Conservation (phyloP, 2,797 vertebrate species). For the Craterocephalus amniculus region DNA sequence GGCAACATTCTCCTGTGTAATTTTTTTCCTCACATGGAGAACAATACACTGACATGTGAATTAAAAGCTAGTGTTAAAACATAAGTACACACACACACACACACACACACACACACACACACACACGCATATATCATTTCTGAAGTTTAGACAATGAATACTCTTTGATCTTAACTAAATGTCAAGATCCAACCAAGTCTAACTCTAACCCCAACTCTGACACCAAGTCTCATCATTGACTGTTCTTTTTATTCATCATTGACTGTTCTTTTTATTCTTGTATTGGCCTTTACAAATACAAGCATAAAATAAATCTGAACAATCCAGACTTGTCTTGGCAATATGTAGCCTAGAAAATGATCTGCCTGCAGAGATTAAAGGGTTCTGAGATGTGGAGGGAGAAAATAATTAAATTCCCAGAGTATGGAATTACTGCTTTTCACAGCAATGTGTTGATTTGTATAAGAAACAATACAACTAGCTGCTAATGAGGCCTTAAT, state of each 20-base stretch:
- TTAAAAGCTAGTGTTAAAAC: neutral
- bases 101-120: too few species aligned
- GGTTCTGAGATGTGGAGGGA: too few species aligned
- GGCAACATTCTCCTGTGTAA: too few species aligned
- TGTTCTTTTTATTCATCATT: neutral
- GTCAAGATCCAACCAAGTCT: too few species aligned
- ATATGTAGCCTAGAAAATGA: neutral
- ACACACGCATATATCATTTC: too few species aligned
- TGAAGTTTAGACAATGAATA: neutral
- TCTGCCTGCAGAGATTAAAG: neutral
- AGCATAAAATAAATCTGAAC: neutral
- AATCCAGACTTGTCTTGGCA: neutral
- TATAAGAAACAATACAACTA: neutral
- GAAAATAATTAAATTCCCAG: too few species aligned
- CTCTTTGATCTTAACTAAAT: neutral
- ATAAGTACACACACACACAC: neutral
- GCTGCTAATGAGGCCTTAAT: too few species aligned
- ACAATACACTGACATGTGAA: neutral
- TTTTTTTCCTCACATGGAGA: neutral
- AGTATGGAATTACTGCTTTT: too few species aligned
- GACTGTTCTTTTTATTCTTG: neutral
- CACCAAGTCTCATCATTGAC: neutral
- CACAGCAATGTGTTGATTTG: too few species aligned
- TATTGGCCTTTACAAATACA: neutral
- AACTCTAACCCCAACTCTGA: neutral